phyloP scores from a whole-genome alignment of 2,888 invertebrate species.

The Cephus spinipes region DNA sequence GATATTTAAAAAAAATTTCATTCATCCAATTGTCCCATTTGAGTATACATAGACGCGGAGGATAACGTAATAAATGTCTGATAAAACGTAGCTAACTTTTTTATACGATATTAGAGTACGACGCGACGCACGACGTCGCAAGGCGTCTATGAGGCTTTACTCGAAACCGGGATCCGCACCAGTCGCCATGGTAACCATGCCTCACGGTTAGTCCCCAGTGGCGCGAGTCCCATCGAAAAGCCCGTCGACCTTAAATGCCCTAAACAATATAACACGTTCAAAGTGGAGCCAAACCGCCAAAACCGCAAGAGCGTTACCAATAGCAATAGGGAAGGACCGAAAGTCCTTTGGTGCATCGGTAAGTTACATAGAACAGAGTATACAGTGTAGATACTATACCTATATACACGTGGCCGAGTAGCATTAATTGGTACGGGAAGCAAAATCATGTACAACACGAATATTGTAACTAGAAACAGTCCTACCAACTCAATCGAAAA shows the following conservation, averaged over 20 bases:
- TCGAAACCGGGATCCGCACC: slow-evolving; percentile 31
- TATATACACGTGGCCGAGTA: background rate
- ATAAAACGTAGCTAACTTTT: background rate
- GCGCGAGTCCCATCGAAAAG: slow-evolving; percentile 11
- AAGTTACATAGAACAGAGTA: background rate
- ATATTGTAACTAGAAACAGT: background rate
- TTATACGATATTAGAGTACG: background rate
- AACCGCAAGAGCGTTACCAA: background rate
- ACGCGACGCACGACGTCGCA: background rate
- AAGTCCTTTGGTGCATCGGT: background rate
- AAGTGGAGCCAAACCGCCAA: background rate
- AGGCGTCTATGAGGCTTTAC: slow-evolving; percentile 12
- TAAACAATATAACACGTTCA: slow-evolving; percentile 30
- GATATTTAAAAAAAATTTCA: background rate
- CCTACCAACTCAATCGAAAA: background rate
- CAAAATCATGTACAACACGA: background rate
- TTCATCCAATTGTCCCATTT: background rate
- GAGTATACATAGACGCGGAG: background rate
- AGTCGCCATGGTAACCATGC: slow-evolving; percentile 36
- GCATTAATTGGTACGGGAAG: background rate
- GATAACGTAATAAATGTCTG: background rate
- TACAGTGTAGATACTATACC: background rate
- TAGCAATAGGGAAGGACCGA: background rate
- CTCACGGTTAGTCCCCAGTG: slow-evolving; percentile 20
- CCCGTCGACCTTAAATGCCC: slow-evolving; percentile 26